Conservation (phyloP, 2,113 vertebrate species). For the Tretioscincus oriximinensis region DNA sequence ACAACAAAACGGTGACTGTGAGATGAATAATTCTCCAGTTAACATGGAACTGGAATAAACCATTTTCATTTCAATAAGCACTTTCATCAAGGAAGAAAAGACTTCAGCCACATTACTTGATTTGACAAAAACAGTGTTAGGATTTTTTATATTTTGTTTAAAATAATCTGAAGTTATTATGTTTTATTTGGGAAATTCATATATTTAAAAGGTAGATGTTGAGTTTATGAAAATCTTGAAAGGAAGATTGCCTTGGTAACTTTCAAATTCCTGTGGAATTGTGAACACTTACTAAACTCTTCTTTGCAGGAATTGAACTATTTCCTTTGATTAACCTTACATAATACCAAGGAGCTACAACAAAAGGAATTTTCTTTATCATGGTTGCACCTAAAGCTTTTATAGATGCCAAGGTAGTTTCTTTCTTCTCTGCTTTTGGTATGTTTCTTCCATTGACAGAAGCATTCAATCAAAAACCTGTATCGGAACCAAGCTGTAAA, state of each 20-base stretch:
- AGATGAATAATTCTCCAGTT: conserved; percentile 63
- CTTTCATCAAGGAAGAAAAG: conserved; percentile 63
- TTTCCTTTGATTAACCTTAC: conserved; percentile 68
- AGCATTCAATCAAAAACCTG: conserved; percentile 48
- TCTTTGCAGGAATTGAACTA: conserved; percentile 71
- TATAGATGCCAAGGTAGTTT: conserved; percentile 78
- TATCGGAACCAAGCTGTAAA: conserved; percentile 34
- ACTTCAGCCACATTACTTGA: conserved; percentile 66
- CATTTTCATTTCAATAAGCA: conserved; percentile 27
- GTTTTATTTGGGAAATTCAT: conserved; percentile 60
- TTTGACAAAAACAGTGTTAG: conserved; percentile 51
- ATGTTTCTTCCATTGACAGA: conserved; percentile 58
- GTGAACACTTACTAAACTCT: conserved; percentile 76
- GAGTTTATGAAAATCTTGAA: conserved; percentile 76
- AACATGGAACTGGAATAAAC: conserved; percentile 79
- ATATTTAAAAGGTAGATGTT: conserved; percentile 46
- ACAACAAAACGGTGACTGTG: conserved; percentile 76
- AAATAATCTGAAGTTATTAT: conserved; percentile 69
- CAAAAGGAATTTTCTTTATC: conserved; percentile 65
- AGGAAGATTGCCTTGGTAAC: conserved; percentile 80
- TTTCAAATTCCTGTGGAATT: conserved; percentile 86
- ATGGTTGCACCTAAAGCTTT: conserved; percentile 60
- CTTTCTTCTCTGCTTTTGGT: conserved; percentile 62
- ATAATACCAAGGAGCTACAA: conserved; percentile 58
- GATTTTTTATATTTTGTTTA: conserved; percentile 78